Percentiles rank a stretch among this genome's conserved stretches.
phyloP scores from a whole-genome alignment of 2,797 vertebrate genomes.

The Moxostoma hubbsi region DNA sequence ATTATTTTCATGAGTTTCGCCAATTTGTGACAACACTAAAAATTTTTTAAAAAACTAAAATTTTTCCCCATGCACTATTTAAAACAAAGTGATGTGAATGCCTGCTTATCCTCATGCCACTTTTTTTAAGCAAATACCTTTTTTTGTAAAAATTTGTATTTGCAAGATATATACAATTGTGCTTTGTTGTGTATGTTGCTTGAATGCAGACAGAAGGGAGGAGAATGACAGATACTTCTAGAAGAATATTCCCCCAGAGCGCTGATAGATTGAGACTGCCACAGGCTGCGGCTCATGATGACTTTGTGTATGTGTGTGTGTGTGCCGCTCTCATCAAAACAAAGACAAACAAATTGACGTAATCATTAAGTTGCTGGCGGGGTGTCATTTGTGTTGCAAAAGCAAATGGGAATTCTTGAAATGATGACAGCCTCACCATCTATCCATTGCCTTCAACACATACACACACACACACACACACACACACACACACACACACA shows the following conservation, averaged over 20 bases:
- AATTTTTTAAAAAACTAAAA: too few relatives aligned
- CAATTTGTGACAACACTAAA: too few relatives aligned
- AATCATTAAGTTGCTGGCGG: conserved; percentile 64
- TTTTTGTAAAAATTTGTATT: too few relatives aligned
- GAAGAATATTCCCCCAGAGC: conserved; percentile 39
- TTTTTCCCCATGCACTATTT: too few relatives aligned
- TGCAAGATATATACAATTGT: too few relatives aligned
- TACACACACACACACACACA: background rate
- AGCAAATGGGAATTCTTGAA: conserved; percentile 60
- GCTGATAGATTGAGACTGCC: conserved; percentile 53
- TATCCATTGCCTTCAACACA: conserved; percentile 17
- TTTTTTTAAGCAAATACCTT: too few relatives aligned
- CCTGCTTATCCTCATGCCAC: too few relatives aligned
- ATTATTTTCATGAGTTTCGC: too few relatives aligned
- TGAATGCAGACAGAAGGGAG: background rate
- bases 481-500: background rate
- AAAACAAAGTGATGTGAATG: too few relatives aligned
- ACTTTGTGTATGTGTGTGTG: conserved; percentile 37
- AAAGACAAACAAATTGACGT: conserved; percentile 62
- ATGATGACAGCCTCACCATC: conserved; percentile 47
- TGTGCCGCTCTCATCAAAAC: conserved; percentile 42
- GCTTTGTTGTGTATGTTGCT: conserved; percentile 1
- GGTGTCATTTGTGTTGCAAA: conserved; percentile 69
- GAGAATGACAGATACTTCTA: conserved; percentile 41
- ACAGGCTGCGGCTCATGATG: conserved; percentile 26